phyloP scores from a whole-genome alignment of 2,113 vertebrate genomes.

The Chinchilla lanigera region DNA sequence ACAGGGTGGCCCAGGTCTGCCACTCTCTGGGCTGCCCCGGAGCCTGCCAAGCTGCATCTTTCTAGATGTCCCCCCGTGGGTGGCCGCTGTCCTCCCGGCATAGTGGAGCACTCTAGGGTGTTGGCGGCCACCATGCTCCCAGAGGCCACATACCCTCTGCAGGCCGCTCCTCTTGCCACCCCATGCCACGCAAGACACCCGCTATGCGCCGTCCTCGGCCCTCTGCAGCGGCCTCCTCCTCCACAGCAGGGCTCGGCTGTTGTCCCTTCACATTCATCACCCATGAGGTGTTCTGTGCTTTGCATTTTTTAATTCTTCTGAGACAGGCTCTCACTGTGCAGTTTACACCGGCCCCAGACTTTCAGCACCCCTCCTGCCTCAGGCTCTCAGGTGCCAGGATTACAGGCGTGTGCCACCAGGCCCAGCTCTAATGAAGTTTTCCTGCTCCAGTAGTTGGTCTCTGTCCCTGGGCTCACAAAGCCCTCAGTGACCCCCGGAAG shows the following conservation, averaged over 20 bases:
- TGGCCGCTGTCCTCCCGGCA: background rate
- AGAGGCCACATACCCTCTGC: background rate
- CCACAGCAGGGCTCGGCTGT: background rate
- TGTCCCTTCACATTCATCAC: background rate
- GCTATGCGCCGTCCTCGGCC: background rate
- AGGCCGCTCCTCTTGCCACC: background rate
- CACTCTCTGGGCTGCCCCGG: too few species aligned
- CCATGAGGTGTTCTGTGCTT: background rate
- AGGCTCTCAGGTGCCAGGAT: background rate
- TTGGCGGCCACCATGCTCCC: background rate
- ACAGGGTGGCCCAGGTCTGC: too few species aligned
- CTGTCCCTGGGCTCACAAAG: background rate
- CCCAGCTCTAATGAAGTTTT: background rate
- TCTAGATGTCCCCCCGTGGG: background rate
- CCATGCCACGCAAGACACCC: too few species aligned
- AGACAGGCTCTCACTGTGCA: background rate
- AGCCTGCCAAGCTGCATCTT: background rate
- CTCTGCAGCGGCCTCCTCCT: background rate
- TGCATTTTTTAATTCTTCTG: background rate
- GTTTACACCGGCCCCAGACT: too few species aligned
- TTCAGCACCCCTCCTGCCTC: background rate
- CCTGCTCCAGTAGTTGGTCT: background rate
- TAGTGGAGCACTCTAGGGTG: too few species aligned
- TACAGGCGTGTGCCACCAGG: accelerated
- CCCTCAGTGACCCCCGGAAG: accelerated